A percentile compares a stretch with the other conserved stretches of the same genome.
phyloP scores from a whole-genome alignment of 2,888 invertebrate species.

The Phytoseiulus persimilis region DNA sequence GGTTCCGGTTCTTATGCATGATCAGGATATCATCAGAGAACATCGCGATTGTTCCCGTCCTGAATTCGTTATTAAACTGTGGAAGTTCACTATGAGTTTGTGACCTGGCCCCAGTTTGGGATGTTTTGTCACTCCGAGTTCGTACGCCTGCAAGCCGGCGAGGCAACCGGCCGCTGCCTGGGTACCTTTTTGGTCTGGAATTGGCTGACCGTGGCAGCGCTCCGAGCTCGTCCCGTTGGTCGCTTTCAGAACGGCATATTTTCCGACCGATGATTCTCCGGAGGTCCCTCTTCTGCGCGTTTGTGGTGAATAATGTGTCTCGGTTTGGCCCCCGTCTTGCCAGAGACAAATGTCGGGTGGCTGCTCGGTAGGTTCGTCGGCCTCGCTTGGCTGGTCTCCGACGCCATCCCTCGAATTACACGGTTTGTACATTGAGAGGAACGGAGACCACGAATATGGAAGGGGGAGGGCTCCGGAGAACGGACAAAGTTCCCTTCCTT shows the following conservation, averaged over 20 bases:
- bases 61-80: no score
- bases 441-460: background rate
- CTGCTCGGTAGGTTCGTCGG: background rate
- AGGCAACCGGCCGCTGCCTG: background rate
- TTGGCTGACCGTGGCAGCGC: background rate
- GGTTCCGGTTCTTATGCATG: no score
- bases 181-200: no score
- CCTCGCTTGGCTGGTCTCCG: background rate
- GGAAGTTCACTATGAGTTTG: no score
- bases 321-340: background rate
- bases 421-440: background rate
- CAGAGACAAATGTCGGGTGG: background rate
- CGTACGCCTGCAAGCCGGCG: no score
- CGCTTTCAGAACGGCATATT: background rate
- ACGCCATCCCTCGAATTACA: background rate
- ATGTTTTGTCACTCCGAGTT: no score
- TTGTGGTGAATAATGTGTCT: background rate
- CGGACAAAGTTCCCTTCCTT: background rate
- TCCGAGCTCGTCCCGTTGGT: background rate
- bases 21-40: no score
- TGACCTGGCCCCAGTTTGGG: no score
- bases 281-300: background rate
- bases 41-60: no score
- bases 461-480: background rate
- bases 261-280: background rate